Base-by-base conservation (phyloP, 2,888 invertebrate genomes). In the Leptinotarsa haldemani region DNA sequence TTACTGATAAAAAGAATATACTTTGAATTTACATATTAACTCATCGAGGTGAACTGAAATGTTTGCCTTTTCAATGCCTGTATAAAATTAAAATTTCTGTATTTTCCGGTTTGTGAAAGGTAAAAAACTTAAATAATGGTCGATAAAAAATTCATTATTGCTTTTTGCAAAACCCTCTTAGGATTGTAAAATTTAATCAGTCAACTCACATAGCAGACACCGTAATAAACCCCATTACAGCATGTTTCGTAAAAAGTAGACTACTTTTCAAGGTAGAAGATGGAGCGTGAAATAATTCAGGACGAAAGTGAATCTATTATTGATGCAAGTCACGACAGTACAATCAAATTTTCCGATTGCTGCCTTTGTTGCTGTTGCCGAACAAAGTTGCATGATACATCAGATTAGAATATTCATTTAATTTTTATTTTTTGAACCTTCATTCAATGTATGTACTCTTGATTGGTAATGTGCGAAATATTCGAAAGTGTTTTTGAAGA, bases 231-330 rank as follows among this genome's bases (percentile, higher is more conserved):
- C 61, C 69, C 48, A 48, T 66, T 71, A 61, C 65, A 30, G 25
- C 30, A 66, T 58, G 65, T 71, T 71, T 67, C 63, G 67, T 63
- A 53, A 30, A 30, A 58, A 46, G 18, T 40, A 68, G 67, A 53
- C 30, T 53, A 68, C 68, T 56, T 68, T 68, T 68, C 66, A 66
- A 66, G 66, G 66, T 66, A 50, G 56, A 50, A 70, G 47, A 69
- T 56, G 40, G 61, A 20, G 64, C 73, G 73, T 73, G 73, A 69
- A 65, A 69, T 52, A 69, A 73, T 73, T 40, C 56, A 40, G n/a
- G 64, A 69, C 56, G 73, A 73, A 73, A 73, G 73, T 69, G 73
- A 69, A 64, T 64, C 64, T 52, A 63, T 70, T 64, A 53, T 58
- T 18, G n/a, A 70, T 65, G 63, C 64, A 20, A n/a, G 64, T 65